Evolutionary conservation across 2,888 invertebrate species (phyloP).

Genomic region (Lepidocyrtinus sp.): DNA sequence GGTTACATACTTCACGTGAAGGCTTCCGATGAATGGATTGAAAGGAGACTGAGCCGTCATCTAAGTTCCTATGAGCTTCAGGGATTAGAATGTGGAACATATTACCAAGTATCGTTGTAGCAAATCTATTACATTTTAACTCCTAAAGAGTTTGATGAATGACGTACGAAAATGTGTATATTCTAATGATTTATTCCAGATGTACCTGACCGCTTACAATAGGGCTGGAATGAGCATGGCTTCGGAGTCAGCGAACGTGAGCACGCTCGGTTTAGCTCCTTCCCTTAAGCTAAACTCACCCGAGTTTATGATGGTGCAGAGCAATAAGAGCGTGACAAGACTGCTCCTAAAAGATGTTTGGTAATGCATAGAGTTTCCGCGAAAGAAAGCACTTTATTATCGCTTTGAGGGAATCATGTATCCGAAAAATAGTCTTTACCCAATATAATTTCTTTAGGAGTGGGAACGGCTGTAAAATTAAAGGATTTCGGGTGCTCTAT

Average conservation of each 20-base stretch:
- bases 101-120: slow-evolving; percentile 75
- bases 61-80: slow-evolving; percentile 79
- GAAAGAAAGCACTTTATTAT: no score
- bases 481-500: slow-evolving; percentile 53
- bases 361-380: no score
- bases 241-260: slow-evolving; percentile 76
- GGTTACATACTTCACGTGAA: slow-evolving; percentile 81
- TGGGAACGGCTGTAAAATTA: slow-evolving; percentile 60
- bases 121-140: slow-evolving; percentile 3
- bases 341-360: slow-evolving; percentile 65
- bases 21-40: slow-evolving; percentile 79
- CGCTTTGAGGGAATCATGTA: no score
- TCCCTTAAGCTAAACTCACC: slow-evolving; percentile 56
- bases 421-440: no score
- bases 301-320: slow-evolving; percentile 65
- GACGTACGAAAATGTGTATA: not conserved
- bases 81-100: slow-evolving; percentile 81
- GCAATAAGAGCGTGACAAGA: slow-evolving; percentile 64
- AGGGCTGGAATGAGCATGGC: slow-evolving; percentile 82
- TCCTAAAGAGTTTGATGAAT: not conserved
- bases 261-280: slow-evolving; percentile 63
- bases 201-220: slow-evolving; percentile 81
- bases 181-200: slow-evolving; percentile 68
- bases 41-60: slow-evolving; percentile 79
- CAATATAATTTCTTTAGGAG: slow-evolving; percentile 43